Conservation (phyloP, 2,888 invertebrate genomes). For the Scaeva pyrastri region DNA sequence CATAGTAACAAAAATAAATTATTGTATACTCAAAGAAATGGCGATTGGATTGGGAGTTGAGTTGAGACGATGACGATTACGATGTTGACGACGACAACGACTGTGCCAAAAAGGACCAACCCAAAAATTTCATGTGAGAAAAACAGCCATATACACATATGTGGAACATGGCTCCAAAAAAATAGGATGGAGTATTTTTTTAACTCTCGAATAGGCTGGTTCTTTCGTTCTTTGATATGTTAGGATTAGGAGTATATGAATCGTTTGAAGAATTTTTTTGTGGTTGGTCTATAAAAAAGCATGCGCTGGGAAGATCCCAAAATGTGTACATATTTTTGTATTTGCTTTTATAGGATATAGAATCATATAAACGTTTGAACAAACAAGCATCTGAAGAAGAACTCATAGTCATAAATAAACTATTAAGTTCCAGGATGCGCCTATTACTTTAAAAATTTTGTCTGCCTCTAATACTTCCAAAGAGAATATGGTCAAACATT, state of each 20-base stretch:
- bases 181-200: constrained; percentile 29
- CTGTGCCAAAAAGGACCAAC: constrained; percentile 59
- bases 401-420: too few relatives aligned
- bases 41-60: constrained; percentile 66
- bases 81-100: not conserved
- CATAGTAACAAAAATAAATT: constrained; percentile 58
- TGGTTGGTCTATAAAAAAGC: constrained; percentile 40
- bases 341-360: not conserved
- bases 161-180: not conserved
- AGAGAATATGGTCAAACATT: too few relatives aligned
- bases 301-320: constrained; percentile 51
- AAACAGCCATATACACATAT: constrained; percentile 54
- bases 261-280: constrained; percentile 50
- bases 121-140: constrained; percentile 54
- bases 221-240: constrained; percentile 25
- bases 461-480: too few relatives aligned
- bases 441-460: too few relatives aligned
- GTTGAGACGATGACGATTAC: too few relatives aligned
- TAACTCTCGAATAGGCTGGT: constrained; percentile 44
- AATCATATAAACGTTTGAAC: not conserved
- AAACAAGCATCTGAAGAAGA: too few relatives aligned
- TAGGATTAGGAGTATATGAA: not conserved
- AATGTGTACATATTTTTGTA: too few relatives aligned
- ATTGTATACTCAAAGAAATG: constrained; percentile 59
- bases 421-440: too few relatives aligned